Conservation (phyloP, 2,888 invertebrate species). For the Caenorhabditis sulstoni region DNA sequence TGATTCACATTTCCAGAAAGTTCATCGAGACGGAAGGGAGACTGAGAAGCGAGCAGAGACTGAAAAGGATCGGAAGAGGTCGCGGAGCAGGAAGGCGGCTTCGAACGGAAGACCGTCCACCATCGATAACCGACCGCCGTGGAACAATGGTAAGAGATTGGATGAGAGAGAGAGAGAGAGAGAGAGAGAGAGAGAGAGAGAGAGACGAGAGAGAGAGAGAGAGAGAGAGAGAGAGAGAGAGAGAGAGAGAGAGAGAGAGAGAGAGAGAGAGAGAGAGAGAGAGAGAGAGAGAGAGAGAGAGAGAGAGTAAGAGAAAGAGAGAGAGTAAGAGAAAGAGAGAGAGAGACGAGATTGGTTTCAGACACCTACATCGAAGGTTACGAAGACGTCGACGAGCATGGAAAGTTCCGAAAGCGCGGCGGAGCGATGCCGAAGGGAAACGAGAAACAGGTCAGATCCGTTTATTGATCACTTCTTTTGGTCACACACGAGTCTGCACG, state of each 20-base stretch:
- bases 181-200: too few relatives aligned
- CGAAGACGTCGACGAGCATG: constrained; percentile 75
- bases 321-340: too few relatives aligned
- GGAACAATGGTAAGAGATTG: constrained; percentile 57
- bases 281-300: too few relatives aligned
- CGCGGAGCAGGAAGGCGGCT: constrained; percentile 30
- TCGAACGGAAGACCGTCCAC: constrained; percentile 21
- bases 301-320: too few relatives aligned
- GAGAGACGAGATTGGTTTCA: constrained; percentile 20
- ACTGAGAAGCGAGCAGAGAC: constrained; percentile 7
- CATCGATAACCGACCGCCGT: constrained; percentile 63
- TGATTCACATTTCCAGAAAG: constrained; percentile 11
- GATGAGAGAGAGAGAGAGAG: too few relatives aligned
- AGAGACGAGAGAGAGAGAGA: too few relatives aligned
- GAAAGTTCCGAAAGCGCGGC: constrained; percentile 55
- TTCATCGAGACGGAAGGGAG: neutral
- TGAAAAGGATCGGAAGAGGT: constrained; percentile 42
- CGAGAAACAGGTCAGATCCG: constrained; percentile 24
- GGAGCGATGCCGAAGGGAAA: constrained; percentile 47
- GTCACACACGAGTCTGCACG: too few relatives aligned
- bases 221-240: too few relatives aligned
- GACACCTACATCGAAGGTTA: constrained; percentile 76
- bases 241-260: too few relatives aligned
- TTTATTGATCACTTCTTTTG: too few relatives aligned
- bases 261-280: too few relatives aligned